Conservation (phyloP, 2,797 vertebrate genomes). For the Epinephelus malabaricus region DNA sequence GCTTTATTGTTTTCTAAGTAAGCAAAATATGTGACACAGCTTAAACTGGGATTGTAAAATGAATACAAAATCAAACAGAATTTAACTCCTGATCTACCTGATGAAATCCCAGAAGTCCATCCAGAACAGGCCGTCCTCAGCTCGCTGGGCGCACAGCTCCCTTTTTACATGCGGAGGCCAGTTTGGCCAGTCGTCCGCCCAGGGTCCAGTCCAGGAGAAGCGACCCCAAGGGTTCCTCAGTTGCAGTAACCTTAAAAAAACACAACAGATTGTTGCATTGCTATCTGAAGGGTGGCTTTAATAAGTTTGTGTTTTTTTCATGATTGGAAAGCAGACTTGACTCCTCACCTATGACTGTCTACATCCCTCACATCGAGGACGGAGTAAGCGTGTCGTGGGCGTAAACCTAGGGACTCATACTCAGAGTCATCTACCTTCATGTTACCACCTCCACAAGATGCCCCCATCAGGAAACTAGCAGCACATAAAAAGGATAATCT, state of each 20-base stretch:
- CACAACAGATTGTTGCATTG: not conserved
- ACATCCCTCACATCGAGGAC: conserved; percentile 93
- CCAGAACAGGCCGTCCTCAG: conserved; percentile 92
- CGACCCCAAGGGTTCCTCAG: conserved; percentile 96
- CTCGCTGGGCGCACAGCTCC: conserved; percentile 85
- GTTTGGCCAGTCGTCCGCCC: conserved; percentile 92
- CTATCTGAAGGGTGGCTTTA: not conserved
- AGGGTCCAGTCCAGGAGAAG: conserved; percentile 95
- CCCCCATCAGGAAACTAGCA: conserved; percentile 94
- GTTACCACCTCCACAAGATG: conserved; percentile 95
- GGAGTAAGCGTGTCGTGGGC: conserved; percentile 94
- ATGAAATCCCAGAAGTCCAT: conserved; percentile 96
- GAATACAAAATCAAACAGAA: too few relatives aligned
- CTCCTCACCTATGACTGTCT: conserved; percentile 88
- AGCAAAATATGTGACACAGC: not conserved
- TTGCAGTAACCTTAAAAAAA: conserved; percentile 87
- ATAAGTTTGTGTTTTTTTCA: not conserved
- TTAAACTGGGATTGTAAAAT: too few relatives aligned
- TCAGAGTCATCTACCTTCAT: conserved; percentile 94
- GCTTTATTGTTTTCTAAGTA: not conserved
- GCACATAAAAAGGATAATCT: not conserved
- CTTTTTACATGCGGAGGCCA: conserved; percentile 87
- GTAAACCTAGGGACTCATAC: conserved; percentile 93
- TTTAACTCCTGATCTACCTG: conserved; percentile 80
- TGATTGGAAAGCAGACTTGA: not conserved